Base-by-base conservation (phyloP, 2,888 invertebrate species). In the Chrysolina oricalcia region DNA sequence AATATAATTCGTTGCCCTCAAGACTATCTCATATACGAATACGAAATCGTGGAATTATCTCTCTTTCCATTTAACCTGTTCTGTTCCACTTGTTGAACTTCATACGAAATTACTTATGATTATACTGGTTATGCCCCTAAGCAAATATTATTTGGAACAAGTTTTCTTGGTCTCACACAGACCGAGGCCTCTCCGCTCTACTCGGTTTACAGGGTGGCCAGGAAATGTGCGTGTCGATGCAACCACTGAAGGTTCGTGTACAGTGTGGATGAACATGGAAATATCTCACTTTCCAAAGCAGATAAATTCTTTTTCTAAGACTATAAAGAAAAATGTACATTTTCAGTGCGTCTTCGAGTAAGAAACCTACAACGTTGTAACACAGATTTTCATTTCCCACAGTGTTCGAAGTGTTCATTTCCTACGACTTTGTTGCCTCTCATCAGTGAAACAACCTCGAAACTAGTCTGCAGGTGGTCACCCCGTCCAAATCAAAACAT, bases 81-180 rank as follows among this genome's bases (percentile, higher is more conserved):
- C 70, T 72, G 70, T 76, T 76, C 63, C 76, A 75, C 73, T 75
- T 78, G 74, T 76, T 75, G 70, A 71, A 75, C 75, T 69, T 62
- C 50, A 64, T 72, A 73, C 72, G 23, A 75, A 75, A 75, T 75
- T 75, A 66, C 75, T 75, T 73, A 35, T 67, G 75, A 75, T 75
- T 75, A 75, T 75, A 73, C 72, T 75, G 75, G 75, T 75, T 75
- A 73, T 75, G 72, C 75, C 75, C 70, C 72, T 73, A 70, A 75
- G 75, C 72, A 75, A 75, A 73, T 75, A 72, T 73, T 40, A 72
- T 70, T 75, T 75, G 70, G 66, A 75, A 75, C 72, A 70, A 72
- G 72, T 72, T 75, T 75, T 72, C 69, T 65, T 64, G 56, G 43
- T 69, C 69, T 75, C 59, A 72, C 70, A 72, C 66, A 72, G 65